phyloP scores from a whole-genome alignment of 1,140 invertebrate species.

The Trigoniulus corallinus region DNA sequence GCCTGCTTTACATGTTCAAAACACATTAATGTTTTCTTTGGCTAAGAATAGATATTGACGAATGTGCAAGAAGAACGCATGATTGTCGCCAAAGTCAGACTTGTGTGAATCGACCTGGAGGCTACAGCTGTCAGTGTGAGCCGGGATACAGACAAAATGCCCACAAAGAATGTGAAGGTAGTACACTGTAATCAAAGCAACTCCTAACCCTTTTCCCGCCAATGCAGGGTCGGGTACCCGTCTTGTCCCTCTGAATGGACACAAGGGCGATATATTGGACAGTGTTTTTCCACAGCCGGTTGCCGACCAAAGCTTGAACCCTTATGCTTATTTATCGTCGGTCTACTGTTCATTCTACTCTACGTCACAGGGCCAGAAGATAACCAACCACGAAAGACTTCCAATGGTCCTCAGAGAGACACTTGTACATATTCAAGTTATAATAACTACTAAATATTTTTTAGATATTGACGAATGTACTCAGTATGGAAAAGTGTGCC shows the following conservation, averaged over 20 bases:
- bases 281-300: too few species aligned
- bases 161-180: slow-evolving; percentile 30
- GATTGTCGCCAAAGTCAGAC: slow-evolving; percentile 45
- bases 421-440: too few species aligned
- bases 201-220: too few species aligned
- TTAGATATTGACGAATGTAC: slow-evolving; percentile 46
- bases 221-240: too few species aligned
- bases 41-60: slow-evolving; percentile 18
- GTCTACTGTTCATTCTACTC: background rate
- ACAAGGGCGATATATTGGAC: too few species aligned
- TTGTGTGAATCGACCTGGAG: slow-evolving; percentile 54
- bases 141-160: slow-evolving; percentile 34
- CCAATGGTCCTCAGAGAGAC: too few species aligned
- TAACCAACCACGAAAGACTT: too few species aligned
- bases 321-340: too few species aligned
- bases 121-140: slow-evolving; percentile 56
- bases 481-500: slow-evolving; percentile 28
- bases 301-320: too few species aligned
- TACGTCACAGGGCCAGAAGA: too few species aligned
- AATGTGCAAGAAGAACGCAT: slow-evolving; percentile 22
- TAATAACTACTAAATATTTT: too few species aligned
- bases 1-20: slow-evolving; percentile 2
- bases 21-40: background rate
- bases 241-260: too few species aligned
- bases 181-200: background rate